phyloP scores from a whole-genome alignment of 2,113 vertebrate genomes.

The Scortum barcoo region DNA sequence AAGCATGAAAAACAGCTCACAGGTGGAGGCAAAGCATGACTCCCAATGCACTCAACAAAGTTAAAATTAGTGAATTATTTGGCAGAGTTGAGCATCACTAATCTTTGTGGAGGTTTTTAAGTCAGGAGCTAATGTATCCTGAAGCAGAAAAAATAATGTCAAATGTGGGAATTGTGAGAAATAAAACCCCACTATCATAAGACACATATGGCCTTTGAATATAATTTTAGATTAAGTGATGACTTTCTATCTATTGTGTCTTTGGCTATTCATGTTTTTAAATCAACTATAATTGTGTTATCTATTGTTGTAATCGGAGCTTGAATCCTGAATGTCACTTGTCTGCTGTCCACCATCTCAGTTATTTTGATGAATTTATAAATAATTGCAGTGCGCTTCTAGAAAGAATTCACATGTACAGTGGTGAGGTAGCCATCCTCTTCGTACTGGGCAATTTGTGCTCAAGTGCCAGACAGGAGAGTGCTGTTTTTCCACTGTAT shows the following conservation, averaged over 20 bases:
- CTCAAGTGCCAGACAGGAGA: background rate
- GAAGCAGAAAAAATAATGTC: background rate
- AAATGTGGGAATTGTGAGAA: background rate
- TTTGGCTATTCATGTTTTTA: background rate
- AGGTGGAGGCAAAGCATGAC: constrained; percentile 31
- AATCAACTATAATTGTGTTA: background rate
- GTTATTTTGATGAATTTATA: background rate
- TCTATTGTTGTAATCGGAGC: background rate
- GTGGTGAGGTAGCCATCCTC: background rate
- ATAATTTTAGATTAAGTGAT: constrained; percentile 2
- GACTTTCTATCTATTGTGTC: background rate
- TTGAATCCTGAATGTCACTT: background rate
- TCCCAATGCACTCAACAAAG: constrained; percentile 27
- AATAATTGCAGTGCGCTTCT: background rate
- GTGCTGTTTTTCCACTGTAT: background rate
- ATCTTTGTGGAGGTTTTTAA: constrained; percentile 26
- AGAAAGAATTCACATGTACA: background rate
- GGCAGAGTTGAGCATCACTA: constrained; percentile 17
- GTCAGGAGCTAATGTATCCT: constrained; percentile 1
- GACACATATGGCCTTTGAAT: background rate
- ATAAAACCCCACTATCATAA: background rate
- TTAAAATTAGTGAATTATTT: constrained; percentile 36
- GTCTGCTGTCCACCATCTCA: too few species aligned
- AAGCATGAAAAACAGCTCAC: constrained; percentile 46
- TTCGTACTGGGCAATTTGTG: constrained; percentile 8